phyloP scores from a whole-genome alignment of 2,888 invertebrate species.

The Lasioglossum morio region DNA sequence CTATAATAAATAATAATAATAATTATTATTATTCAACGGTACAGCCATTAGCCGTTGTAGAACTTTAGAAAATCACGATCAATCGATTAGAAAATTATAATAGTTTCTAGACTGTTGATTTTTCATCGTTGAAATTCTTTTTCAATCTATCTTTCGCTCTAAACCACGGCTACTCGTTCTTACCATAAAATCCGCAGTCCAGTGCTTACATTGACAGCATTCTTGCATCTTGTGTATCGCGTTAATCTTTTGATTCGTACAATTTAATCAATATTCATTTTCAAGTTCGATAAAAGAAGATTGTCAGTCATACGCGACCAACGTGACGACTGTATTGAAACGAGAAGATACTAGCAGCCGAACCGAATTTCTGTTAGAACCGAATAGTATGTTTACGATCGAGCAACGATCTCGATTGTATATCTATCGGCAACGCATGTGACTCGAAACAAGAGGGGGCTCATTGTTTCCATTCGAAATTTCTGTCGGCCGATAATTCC shows the following conservation, averaged over 20 bases:
- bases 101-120: too few relatives aligned
- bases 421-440: background rate
- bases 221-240: too few relatives aligned
- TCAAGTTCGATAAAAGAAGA: background rate
- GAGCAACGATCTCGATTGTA: background rate
- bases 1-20: too few relatives aligned
- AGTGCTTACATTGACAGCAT: too few relatives aligned
- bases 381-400: background rate
- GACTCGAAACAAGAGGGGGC: background rate
- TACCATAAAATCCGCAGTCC: too few relatives aligned
- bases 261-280: background rate
- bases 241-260: background rate
- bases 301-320: background rate
- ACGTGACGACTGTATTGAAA: background rate
- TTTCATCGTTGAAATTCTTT: too few relatives aligned
- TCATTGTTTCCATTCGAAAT: background rate
- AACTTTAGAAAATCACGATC: too few relatives aligned
- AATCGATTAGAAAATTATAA: too few relatives aligned
- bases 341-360: background rate
- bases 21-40: too few relatives aligned
- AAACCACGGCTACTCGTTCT: too few relatives aligned
- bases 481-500: background rate
- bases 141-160: too few relatives aligned
- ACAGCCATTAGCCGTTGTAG: too few relatives aligned
- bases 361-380: background rate